A percentile compares a stretch with the other conserved stretches of the same genome.
Conservation (phyloP, 2,888 invertebrate genomes). For the Acanthoscelides obtectus region DNA sequence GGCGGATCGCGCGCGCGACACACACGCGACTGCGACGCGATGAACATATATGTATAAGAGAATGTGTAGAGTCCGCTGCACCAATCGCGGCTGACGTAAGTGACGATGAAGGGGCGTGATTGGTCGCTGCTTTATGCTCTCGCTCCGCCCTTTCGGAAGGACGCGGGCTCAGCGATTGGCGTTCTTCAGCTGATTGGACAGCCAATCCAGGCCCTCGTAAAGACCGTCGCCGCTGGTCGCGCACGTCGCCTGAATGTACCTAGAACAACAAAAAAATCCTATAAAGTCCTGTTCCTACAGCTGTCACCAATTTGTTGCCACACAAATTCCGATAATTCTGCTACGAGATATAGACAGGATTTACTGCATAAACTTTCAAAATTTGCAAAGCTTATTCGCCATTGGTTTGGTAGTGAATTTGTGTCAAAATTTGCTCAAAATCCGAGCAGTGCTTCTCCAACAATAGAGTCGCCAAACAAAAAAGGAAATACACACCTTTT, state of each 20-base stretch:
- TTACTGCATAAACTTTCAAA: too few relatives aligned
- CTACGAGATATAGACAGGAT: too few relatives aligned
- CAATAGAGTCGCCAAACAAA: too few relatives aligned
- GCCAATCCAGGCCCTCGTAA: constrained; percentile 99
- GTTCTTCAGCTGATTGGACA: constrained; percentile 98
- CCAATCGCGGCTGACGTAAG: constrained; percentile 3
- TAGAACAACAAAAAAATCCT: not conserved
- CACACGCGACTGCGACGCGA: not conserved
- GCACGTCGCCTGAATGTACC: constrained; percentile 93
- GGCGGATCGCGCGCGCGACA: not conserved
- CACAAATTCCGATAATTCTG: too few relatives aligned
- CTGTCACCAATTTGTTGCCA: too few relatives aligned
- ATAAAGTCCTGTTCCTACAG: too few relatives aligned
- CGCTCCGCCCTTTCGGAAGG: constrained; percentile 22
- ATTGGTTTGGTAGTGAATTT: too few relatives aligned
- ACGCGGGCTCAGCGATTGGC: constrained; percentile 77
- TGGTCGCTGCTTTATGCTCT: not conserved
- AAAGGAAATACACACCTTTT: too few relatives aligned
- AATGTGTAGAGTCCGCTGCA: constrained; percentile 10
- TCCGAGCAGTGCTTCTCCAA: too few relatives aligned
- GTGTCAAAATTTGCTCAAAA: too few relatives aligned
- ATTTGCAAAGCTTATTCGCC: too few relatives aligned
- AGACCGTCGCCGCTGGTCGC: constrained; percentile 98
- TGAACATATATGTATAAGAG: not conserved
- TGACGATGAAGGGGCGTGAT: constrained; percentile 8